Conservation (phyloP, 2,888 invertebrate species). For the Lordiphosa fenestrarum region DNA sequence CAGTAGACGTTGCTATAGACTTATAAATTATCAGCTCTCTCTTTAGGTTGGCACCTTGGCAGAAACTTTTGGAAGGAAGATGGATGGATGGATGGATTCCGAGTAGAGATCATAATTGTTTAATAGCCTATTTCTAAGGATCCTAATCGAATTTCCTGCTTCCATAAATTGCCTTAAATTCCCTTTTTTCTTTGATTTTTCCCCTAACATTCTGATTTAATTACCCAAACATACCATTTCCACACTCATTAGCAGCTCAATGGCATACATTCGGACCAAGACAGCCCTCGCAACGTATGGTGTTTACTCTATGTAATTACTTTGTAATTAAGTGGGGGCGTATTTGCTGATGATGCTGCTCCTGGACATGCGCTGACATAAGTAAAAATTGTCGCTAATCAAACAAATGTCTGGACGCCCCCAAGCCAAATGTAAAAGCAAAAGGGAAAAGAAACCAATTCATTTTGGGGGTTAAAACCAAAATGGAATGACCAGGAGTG, state of each 20-base stretch:
- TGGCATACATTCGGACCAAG: conserved; percentile 15
- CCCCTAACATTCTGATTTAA: conserved; percentile 24
- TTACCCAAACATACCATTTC: conserved; percentile 32
- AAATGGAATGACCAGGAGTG: conserved; percentile 37
- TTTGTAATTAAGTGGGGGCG: conserved; percentile 55
- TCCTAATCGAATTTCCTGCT: too few species aligned
- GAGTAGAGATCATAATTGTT: too few species aligned
- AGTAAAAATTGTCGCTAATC: conserved; percentile 60
- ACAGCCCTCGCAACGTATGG: conserved; percentile 4
- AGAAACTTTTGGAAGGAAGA: too few species aligned
- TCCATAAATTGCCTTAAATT: too few species aligned
- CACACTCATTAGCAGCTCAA: conserved; percentile 36
- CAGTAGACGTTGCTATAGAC: too few species aligned
- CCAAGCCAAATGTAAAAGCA: conserved; percentile 20
- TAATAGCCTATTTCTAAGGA: too few species aligned
- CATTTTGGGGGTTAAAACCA: conserved; percentile 27
- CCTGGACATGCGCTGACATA: conserved; percentile 36
- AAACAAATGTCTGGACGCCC: conserved; percentile 56
- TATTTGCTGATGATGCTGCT: neutral
- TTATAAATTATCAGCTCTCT: too few species aligned
- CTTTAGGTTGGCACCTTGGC: too few species aligned
- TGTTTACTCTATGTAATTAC: conserved; percentile 64
- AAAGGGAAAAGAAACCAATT: conserved; percentile 31
- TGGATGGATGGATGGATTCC: too few species aligned
- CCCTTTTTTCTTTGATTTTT: too few species aligned